phyloP scores from a whole-genome alignment of 2,113 vertebrate species.

The Symphodus melops region DNA sequence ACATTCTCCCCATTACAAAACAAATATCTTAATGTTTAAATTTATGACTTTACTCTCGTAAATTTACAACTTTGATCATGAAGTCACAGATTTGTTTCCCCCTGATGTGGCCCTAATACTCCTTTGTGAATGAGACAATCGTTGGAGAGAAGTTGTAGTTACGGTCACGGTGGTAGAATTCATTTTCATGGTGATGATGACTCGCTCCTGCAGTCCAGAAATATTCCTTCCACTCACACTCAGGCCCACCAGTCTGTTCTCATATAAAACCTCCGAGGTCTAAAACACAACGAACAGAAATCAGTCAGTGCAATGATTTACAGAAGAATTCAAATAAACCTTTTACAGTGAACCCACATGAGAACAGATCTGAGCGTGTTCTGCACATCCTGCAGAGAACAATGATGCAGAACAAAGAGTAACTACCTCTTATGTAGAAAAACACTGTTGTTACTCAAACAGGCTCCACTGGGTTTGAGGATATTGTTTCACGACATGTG shows the following conservation, averaged over 20 bases:
- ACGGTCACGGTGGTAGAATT: neutral
- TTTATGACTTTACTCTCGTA: too few relatives aligned
- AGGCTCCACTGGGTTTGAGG: neutral
- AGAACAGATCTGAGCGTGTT: neutral
- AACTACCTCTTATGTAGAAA: neutral
- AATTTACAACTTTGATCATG: too few relatives aligned
- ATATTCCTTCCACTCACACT: neutral
- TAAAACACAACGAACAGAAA: constrained; percentile 21
- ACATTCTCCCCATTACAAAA: too few relatives aligned
- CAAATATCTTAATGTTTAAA: too few relatives aligned
- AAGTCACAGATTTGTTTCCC: too few relatives aligned
- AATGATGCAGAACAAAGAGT: neutral
- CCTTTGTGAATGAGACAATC: neutral
- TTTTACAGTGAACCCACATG: neutral
- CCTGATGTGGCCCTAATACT: too few relatives aligned
- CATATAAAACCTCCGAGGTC: constrained; percentile 2
- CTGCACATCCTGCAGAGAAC: neutral
- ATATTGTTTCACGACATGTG: neutral
- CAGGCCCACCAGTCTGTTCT: constrained; percentile 47
- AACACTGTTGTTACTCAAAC: neutral
- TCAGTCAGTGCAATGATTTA: neutral
- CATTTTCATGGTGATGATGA: constrained; percentile 61
- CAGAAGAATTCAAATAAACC: too few relatives aligned
- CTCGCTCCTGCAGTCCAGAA: constrained; percentile 31
- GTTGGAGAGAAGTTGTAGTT: constrained; percentile 4